These are phyloP conservation scores for Strix aluco DNA, from an alignment of 2,113 vertebrate genomes.

Conservation along the genomic window DNA sequence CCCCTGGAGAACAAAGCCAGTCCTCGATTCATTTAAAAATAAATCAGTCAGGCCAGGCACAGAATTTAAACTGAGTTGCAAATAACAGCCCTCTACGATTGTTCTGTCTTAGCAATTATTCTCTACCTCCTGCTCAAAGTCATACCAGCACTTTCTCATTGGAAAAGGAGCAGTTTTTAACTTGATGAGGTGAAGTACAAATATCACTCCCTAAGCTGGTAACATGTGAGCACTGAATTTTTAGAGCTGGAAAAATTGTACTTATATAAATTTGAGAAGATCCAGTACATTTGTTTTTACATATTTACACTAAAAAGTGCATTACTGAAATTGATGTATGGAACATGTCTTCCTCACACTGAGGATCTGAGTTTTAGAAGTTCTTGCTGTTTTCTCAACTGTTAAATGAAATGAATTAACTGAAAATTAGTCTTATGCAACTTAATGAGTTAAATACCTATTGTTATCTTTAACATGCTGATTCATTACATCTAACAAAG, in stretches of 20 bases:
- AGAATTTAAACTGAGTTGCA: not conserved
- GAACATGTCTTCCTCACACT: not conserved
- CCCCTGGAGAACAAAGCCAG: not conserved
- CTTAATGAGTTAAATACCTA: not conserved
- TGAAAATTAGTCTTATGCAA: not conserved
- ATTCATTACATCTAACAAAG: slow-evolving; percentile 6
- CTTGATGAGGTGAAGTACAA: not conserved
- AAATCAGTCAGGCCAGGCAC: not conserved
- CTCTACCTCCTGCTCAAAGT: not conserved
- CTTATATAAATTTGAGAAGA: not conserved
- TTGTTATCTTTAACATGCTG: not conserved
- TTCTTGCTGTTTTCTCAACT: not conserved
- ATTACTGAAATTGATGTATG: not conserved
- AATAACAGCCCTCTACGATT: not conserved
- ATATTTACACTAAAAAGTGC: too few relatives aligned
- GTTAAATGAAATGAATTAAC: not conserved
- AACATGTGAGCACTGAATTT: rapidly evolving
- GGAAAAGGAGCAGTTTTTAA: not conserved
- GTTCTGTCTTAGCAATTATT: not conserved
- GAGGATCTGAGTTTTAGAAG: not conserved
- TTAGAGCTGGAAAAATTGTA: not conserved
- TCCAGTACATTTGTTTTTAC: not conserved
- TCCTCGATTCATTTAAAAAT: not conserved
- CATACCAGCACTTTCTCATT: not conserved
- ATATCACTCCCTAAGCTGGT: not conserved